A percentile compares a stretch with the other conserved stretches of the same genome.
Evolutionary conservation across 2,113 vertebrate genomes (phyloP).

Genomic region (Ictidomys tridecemlineatus): DNA sequence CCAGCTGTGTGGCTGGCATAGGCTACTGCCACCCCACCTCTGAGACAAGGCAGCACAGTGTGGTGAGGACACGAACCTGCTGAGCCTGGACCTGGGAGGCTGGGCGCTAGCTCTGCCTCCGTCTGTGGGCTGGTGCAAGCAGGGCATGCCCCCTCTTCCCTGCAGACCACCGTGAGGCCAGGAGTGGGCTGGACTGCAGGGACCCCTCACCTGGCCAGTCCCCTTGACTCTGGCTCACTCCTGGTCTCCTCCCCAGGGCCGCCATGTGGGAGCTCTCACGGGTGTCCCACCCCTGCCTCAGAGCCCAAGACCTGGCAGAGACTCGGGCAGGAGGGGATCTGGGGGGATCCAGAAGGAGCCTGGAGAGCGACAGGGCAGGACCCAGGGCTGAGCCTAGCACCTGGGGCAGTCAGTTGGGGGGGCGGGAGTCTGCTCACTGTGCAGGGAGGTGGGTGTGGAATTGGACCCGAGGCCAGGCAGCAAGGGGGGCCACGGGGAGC

Average conservation of each 20-base stretch:
- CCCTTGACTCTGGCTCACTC: fast-evolving
- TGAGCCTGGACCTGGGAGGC: fast-evolving
- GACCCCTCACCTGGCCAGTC: fast-evolving
- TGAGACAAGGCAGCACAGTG: not conserved
- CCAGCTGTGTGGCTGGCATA: fast-evolving
- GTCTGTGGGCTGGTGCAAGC: fast-evolving
- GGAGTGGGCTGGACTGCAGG: not conserved
- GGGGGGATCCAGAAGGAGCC: too few species aligned
- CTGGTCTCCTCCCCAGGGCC: fast-evolving
- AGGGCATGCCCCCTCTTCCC: fast-evolving
- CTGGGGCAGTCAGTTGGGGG: not conserved
- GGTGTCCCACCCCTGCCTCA: fast-evolving
- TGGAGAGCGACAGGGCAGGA: too few species aligned
- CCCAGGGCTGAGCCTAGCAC: not conserved
- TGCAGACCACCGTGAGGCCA: not conserved
- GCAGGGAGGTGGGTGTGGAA: not conserved
- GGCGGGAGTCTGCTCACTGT: fast-evolving
- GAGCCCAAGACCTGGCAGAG: fast-evolving
- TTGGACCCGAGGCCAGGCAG: not conserved
- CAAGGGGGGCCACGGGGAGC: fast-evolving
- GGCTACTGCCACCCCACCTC: fast-evolving
- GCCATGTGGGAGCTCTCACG: fast-evolving
- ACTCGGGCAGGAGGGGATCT: too few species aligned
- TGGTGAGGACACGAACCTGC: not conserved
- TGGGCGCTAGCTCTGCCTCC: fast-evolving